A percentile compares a stretch with the other conserved stretches of the same genome.
phyloP scores from a whole-genome alignment of 2,113 vertebrate genomes.

The Donacobius atricapilla region DNA sequence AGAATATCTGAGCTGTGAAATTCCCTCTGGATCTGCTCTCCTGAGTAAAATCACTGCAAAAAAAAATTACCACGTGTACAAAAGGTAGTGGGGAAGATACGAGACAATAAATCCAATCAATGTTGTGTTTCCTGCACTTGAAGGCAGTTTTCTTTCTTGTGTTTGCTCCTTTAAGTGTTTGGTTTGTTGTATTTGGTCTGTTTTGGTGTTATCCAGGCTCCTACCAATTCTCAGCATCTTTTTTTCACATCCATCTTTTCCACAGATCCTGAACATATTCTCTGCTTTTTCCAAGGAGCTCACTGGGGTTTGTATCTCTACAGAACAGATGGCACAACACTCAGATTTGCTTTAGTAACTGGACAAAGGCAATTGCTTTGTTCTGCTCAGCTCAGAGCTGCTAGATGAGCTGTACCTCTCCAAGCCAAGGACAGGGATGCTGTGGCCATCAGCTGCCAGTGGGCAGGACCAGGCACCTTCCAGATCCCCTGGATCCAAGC shows the following conservation, averaged over 20 bases:
- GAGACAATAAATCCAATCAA: not conserved
- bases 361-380: not conserved
- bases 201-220: not conserved
- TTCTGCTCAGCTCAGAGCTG: not conserved
- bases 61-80: not conserved
- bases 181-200: not conserved
- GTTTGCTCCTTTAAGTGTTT: not conserved
- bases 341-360: not conserved
- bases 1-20: not conserved
- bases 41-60: not conserved
- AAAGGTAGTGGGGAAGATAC: not conserved
- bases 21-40: not conserved
- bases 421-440: not conserved
- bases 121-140: not conserved
- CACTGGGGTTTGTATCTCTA: not conserved
- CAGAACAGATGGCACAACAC: constrained; percentile 35
- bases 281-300: constrained; percentile 4
- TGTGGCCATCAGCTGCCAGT: not conserved
- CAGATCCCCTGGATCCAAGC: not conserved
- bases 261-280: not conserved
- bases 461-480: rapidly evolving
- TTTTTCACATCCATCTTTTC: not conserved
- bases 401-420: not conserved
- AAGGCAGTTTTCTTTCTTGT: not conserved
- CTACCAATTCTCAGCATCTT: not conserved